Base-by-base conservation (phyloP, 2,113 vertebrate genomes). In the Fregetta grallaria region DNA sequence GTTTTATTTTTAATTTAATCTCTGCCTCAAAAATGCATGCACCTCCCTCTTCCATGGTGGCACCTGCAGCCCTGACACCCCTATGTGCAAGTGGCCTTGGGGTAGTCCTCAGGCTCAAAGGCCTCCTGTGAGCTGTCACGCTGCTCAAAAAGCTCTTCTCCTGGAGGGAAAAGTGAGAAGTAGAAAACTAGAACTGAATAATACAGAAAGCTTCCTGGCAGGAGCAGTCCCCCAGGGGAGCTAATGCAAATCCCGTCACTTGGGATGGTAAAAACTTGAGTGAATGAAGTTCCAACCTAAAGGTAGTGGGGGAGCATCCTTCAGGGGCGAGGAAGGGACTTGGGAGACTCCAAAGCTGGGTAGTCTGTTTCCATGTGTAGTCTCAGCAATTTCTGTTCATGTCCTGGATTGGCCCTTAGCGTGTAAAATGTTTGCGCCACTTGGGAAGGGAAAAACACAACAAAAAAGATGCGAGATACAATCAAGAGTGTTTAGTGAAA, bases 61-160 rank as follows among this genome's bases (percentile, higher is more conserved):
- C 26, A 88, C 26, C 42, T 0, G 1, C 23, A 76, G 55, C 26
- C 42, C 30, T 0, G 1, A 14, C 7, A 1, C 15, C 13, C n/a
- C 26, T 75, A 44, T 53, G 16, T 42, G 55, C 50, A 26, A 63
- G 71, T 75, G 88, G 92, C 88, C 78, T 83, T 92, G 91, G 94
- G 87, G 78, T 34, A 90, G 65, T 84, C 90, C 94, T 95, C 74
- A 52, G 92, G 90, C 86, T 88, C 50, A 71, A 34, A 92, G 88
- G 90, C 75, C 82, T 92, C 59, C 65, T 70, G 47, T 0, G 3
- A 91, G 74, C 85, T 90, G 82, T 92, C 90, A 84, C 1, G 0
- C 88, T 84, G 38, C 79, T 92, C 68, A 58, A 52, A 95, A 70
- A 97, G 23, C 86, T 88, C 53, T n/a, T 72, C 32, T 95, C 83